phyloP scores from a whole-genome alignment of 2,113 vertebrate genomes.

The Vimba vimba region DNA sequence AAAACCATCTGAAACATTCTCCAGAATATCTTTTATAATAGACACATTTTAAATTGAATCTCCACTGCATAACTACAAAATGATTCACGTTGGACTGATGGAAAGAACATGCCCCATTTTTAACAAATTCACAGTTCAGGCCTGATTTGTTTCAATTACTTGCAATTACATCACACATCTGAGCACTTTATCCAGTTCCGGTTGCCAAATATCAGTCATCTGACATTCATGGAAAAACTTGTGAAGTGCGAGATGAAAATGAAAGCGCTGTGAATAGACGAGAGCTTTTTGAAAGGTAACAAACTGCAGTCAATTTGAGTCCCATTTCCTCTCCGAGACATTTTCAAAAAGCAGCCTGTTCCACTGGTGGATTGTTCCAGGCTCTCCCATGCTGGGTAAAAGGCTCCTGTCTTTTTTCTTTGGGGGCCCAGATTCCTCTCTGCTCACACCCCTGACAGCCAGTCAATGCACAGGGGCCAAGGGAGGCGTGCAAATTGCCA shows the following conservation, averaged over 20 bases:
- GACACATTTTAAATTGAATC: background rate
- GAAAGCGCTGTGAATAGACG: slow-evolving; percentile 53
- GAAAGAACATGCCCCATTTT: background rate
- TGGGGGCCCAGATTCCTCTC: slow-evolving; percentile 34
- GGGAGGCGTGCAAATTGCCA: slow-evolving; percentile 55
- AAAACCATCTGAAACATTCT: background rate
- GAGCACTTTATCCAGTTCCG: slow-evolving; percentile 35
- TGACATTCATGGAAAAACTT: slow-evolving; percentile 40
- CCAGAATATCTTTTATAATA: background rate
- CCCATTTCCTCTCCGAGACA: slow-evolving; percentile 63
- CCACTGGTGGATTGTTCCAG: slow-evolving; percentile 41
- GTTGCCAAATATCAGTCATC: slow-evolving; percentile 42
- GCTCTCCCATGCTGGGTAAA: slow-evolving; percentile 47
- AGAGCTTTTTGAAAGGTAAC: slow-evolving; percentile 63
- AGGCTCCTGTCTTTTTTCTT: slow-evolving; percentile 46
- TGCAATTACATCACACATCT: slow-evolving; percentile 60
- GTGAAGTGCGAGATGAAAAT: slow-evolving; percentile 61
- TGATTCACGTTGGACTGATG: background rate
- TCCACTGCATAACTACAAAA: slow-evolving; percentile 8
- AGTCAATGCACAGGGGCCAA: slow-evolving; percentile 49
- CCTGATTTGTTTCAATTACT: slow-evolving; percentile 53
- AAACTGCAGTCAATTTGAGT: slow-evolving; percentile 67
- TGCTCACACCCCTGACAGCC: slow-evolving; percentile 47
- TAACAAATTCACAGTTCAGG: slow-evolving; percentile 35
- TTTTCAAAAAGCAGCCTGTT: slow-evolving; percentile 49